These are phyloP conservation scores for Glyphotaelius pellucidus DNA, from an alignment of 2,888 invertebrate genomes.

Conservation along the genomic window DNA sequence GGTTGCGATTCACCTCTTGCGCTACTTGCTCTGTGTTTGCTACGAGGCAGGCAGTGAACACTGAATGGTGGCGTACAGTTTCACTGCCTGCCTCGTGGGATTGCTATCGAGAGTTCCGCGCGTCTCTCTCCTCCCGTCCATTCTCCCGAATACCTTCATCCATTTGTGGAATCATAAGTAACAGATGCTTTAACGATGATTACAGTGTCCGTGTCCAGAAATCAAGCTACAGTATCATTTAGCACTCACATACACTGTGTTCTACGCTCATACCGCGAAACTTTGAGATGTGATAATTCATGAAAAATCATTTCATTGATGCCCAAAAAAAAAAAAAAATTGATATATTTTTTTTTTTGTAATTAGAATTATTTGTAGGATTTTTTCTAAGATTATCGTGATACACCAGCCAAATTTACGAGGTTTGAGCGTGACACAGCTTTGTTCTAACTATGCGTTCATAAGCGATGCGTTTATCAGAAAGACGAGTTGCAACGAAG, in stretches of 20 bases:
- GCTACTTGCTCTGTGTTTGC: not conserved
- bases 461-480: not conserved
- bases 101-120: conserved; percentile 18
- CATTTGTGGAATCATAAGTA: not conserved
- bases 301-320: too few relatives aligned
- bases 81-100: not conserved
- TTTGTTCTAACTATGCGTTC: too few relatives aligned
- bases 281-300: too few relatives aligned
- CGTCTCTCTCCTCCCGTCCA: conserved; percentile 26
- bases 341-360: too few relatives aligned
- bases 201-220: not conserved
- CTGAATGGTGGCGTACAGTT: not conserved
- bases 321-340: too few relatives aligned
- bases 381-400: too few relatives aligned
- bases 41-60: not conserved
- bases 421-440: too few relatives aligned
- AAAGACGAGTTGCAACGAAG: not conserved
- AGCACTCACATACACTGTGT: not conserved
- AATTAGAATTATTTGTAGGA: too few relatives aligned
- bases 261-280: too few relatives aligned
- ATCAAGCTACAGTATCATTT: not conserved
- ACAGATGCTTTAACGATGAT: not conserved
- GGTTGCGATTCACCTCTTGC: not conserved
- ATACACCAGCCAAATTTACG: too few relatives aligned
- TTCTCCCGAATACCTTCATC: conserved; percentile 2